A percentile compares a stretch with the other conserved stretches of the same genome.
These are phyloP conservation scores for Daktulosphaira vitifoliae DNA, from an alignment of 1,140 invertebrate genomes.

Conservation along the genomic window DNA sequence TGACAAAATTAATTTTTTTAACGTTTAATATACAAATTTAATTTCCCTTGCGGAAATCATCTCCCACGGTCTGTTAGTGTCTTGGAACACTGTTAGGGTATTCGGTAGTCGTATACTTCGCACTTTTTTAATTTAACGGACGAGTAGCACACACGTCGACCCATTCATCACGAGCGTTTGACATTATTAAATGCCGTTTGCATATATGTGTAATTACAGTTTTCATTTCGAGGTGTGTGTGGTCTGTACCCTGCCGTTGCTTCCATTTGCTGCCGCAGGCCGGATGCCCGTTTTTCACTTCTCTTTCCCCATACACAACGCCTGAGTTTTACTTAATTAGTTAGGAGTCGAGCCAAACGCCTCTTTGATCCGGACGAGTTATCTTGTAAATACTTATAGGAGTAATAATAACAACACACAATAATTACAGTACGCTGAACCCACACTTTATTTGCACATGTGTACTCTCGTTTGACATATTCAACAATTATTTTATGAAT, in stretches of 20 bases:
- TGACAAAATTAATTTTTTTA: no score
- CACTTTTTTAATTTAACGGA: constrained; percentile 28
- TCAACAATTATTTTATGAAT: no score
- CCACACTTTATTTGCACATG: no score
- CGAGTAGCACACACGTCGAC: background rate
- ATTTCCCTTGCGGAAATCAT: no score
- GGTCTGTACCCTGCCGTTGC: background rate
- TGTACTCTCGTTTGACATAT: no score
- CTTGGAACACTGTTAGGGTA: no score
- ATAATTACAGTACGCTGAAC: no score
- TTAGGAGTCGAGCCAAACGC: constrained; percentile 33
- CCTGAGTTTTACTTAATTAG: constrained; percentile 29
- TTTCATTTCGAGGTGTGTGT: background rate
- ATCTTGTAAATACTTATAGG: background rate
- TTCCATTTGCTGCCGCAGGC: background rate
- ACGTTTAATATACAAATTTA: no score
- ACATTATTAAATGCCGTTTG: constrained; percentile 31
- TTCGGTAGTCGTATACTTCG: background rate
- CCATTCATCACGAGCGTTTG: constrained; percentile 27
- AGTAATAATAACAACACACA: no score
- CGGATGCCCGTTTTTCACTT: background rate
- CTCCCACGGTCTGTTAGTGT: no score
- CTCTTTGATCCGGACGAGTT: constrained; percentile 22
- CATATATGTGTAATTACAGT: constrained; percentile 6
- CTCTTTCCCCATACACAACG: background rate